Conservation (phyloP, 1,140 invertebrate genomes). For the Mizuhopecten yessoensis region DNA sequence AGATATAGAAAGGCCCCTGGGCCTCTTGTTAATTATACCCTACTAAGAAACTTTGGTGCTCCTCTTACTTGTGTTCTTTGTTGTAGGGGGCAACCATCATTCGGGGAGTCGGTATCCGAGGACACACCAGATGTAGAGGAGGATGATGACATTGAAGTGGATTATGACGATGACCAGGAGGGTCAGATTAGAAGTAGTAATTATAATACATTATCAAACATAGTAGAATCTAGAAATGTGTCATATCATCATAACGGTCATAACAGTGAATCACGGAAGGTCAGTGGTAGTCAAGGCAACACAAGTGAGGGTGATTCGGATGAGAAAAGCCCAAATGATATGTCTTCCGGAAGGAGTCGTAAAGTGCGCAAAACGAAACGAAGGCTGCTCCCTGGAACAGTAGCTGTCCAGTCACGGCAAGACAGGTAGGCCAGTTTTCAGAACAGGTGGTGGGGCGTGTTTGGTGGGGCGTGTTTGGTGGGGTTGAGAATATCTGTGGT, state of each 20-base stretch:
- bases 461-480: too few species aligned
- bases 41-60: too few species aligned
- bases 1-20: too few species aligned
- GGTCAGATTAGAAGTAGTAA: not conserved
- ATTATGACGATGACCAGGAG: slow-evolving; percentile 1
- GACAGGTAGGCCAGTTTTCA: slow-evolving; percentile 42
- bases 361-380: not conserved
- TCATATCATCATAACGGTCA: not conserved
- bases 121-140: slow-evolving; percentile 30
- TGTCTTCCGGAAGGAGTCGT: not conserved
- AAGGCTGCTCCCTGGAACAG: not conserved
- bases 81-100: not conserved
- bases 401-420: not conserved
- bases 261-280: not conserved
- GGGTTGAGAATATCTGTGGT: not conserved
- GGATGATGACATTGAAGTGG: slow-evolving; percentile 41
- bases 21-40: too few species aligned
- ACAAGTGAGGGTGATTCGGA: slow-evolving; percentile 4
- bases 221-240: slow-evolving; percentile 26
- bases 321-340: slow-evolving; percentile 4
- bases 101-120: slow-evolving; percentile 11
- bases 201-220: not conserved
- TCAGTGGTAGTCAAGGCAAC: not conserved
- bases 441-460: not conserved
- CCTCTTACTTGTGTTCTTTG: not conserved